Percentiles rank a stretch among this genome's conserved stretches.
Conservation (phyloP, 2,797 vertebrate species). For the Spinus olivaceus region DNA sequence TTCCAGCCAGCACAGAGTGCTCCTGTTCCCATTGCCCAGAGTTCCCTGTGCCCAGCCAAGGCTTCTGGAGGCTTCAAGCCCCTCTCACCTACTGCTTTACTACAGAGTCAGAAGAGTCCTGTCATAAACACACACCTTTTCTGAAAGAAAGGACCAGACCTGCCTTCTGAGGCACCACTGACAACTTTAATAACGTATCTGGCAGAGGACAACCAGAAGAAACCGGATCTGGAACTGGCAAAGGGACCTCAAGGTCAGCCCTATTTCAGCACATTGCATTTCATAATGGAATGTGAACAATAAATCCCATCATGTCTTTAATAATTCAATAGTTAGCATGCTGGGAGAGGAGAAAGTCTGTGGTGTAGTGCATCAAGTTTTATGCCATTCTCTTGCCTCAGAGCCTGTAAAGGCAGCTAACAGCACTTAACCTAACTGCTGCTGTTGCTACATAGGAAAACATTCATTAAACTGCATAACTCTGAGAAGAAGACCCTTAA, state of each 20-base stretch:
- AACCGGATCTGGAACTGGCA: neutral
- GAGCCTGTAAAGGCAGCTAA: neutral
- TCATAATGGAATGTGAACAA: neutral
- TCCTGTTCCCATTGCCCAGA: neutral
- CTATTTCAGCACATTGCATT: neutral
- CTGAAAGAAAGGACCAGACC: neutral
- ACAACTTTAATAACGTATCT: neutral
- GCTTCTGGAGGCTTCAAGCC: neutral
- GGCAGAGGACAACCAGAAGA: neutral
- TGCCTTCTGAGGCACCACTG: neutral
- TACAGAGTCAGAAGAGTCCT: neutral
- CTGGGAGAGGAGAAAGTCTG: neutral
- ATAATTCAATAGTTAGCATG: neutral
- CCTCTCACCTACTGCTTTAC: neutral
- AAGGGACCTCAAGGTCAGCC: neutral
- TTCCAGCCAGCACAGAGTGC: constrained; percentile 2
- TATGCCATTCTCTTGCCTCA: neutral
- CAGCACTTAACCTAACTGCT: constrained; percentile 1
- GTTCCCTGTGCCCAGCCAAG: fast-evolving
- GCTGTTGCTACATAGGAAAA: constrained; percentile 23
- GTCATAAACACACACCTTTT: neutral
- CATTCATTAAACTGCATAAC: neutral
- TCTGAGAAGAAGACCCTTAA: neutral
- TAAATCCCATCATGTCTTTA: neutral
- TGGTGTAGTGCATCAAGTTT: neutral